phyloP scores from a whole-genome alignment of 1,140 invertebrate genomes.

The Asobara japonica region DNA sequence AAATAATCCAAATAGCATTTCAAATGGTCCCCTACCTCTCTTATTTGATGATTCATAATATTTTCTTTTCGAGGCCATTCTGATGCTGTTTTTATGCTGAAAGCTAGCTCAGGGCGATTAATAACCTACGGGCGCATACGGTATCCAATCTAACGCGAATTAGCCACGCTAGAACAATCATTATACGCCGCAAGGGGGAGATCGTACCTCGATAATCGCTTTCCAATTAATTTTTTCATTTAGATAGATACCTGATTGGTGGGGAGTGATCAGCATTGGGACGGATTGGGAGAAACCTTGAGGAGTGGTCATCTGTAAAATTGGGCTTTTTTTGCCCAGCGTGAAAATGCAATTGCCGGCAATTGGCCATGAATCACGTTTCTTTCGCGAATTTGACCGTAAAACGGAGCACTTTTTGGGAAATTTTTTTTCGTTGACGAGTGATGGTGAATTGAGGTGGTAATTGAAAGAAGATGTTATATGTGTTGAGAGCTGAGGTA shows the following conservation, averaged over 20 bases:
- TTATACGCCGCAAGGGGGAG: slow-evolving; percentile 42
- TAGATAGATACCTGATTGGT: slow-evolving; percentile 10
- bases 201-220: slow-evolving; percentile 39
- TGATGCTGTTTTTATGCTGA: slow-evolving; percentile 4
- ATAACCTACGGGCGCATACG: neutral
- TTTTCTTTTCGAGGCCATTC: neutral
- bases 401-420: too few relatives aligned
- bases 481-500: too few relatives aligned
- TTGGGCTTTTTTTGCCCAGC: neutral
- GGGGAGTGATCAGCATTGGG: neutral
- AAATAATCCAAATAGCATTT: too few relatives aligned
- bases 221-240: slow-evolving; percentile 52
- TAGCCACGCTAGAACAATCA: slow-evolving; percentile 31
- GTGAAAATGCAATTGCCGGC: too few relatives aligned
- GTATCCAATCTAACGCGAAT: slow-evolving; percentile 19
- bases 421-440: too few relatives aligned
- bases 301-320: neutral
- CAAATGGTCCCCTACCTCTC: neutral
- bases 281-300: neutral
- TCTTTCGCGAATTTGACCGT: too few relatives aligned
- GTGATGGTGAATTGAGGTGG: too few relatives aligned
- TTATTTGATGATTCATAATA: neutral
- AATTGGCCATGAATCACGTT: too few relatives aligned
- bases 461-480: too few relatives aligned
- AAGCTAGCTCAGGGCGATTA: slow-evolving; percentile 2